These are phyloP conservation scores for Suillia variegata DNA, from an alignment of 2,888 invertebrate species.

Conservation along the genomic window DNA sequence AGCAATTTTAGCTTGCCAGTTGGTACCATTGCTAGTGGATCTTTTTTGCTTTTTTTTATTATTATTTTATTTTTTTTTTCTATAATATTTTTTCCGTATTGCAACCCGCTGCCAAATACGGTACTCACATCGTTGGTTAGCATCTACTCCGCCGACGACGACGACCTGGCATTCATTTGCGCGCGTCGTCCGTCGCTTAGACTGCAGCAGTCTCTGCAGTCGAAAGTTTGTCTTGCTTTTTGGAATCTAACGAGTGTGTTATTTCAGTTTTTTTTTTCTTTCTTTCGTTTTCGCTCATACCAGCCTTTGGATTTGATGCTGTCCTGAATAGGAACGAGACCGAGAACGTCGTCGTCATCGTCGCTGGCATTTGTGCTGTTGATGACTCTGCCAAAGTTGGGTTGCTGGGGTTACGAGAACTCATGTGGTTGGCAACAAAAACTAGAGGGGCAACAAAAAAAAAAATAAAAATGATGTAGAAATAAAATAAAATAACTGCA, in stretches of 20 bases:
- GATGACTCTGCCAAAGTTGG: background rate
- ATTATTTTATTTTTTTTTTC: background rate
- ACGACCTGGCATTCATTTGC: background rate
- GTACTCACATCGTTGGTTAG: background rate
- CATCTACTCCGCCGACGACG: background rate
- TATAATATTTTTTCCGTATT: background rate
- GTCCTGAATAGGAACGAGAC: conserved; percentile 3
- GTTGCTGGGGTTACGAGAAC: background rate
- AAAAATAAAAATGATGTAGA: background rate
- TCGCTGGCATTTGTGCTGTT: conserved; percentile 7
- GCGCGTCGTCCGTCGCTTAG: background rate
- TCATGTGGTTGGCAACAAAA: background rate
- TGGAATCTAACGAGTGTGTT: conserved; percentile 46
- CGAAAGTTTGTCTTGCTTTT: conserved; percentile 49
- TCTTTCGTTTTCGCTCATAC: background rate
- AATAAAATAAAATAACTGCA: background rate
- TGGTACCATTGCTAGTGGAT: background rate
- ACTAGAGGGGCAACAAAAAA: background rate
- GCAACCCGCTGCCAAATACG: background rate
- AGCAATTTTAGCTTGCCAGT: conserved; percentile 19
- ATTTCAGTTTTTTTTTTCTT: conserved; percentile 38
- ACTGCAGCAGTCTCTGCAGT: background rate
- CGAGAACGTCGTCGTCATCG: no score
- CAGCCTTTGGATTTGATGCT: background rate
- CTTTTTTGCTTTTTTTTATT: background rate